Base-by-base conservation (phyloP, 2,888 invertebrate species). In the Drosophila kambysellisi region DNA sequence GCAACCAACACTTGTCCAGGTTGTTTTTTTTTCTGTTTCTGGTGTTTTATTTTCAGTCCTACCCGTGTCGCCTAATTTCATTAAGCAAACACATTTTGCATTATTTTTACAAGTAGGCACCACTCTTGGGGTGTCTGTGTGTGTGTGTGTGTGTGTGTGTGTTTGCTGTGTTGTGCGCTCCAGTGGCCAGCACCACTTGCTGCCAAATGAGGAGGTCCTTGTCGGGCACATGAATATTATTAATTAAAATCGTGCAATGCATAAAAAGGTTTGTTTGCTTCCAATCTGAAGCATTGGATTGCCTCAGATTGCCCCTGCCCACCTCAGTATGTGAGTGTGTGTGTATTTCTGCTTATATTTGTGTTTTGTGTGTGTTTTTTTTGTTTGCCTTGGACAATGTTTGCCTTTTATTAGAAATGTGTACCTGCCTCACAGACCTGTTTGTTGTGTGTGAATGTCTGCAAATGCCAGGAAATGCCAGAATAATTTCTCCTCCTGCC, bases 241-340 rank as follows among this genome's bases (percentile, higher is more conserved):
- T 91, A 90, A 90, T 90, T 90, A 90, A 90, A 91, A 89, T 88
- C 89, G 91, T 90, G 90, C 88, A 76, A 73, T 80, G 89, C 81
- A 89, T 89, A 73, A 82, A 84, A 88, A 73, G 79, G 80, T 77
- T 82, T 74, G 75, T 80, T 87, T 81, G 76, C 75, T 64, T 62
- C 57, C 68, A 51, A 69, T 67, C 75, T 70, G 48, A 64, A 56
- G 56, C 59, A 74, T 61, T 69, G 56, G 70, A 74, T 75, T 79
- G 68, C 54, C 66, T 63, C 17, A 51, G 60, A 63, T 77, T 73
- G 46, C 53, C 61, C n/a, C 56, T 52, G 32, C 32, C 56, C 37
- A 32, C 17, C 11, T 70, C 25, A 29, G 15, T 48, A n/a, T 15
- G 29, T 54, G 33, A 56, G 56, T 37, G 29, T 46, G 9, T 56